phyloP scores from a whole-genome alignment of 2,113 vertebrate genomes.

The Brachypodius melanocephalos region DNA sequence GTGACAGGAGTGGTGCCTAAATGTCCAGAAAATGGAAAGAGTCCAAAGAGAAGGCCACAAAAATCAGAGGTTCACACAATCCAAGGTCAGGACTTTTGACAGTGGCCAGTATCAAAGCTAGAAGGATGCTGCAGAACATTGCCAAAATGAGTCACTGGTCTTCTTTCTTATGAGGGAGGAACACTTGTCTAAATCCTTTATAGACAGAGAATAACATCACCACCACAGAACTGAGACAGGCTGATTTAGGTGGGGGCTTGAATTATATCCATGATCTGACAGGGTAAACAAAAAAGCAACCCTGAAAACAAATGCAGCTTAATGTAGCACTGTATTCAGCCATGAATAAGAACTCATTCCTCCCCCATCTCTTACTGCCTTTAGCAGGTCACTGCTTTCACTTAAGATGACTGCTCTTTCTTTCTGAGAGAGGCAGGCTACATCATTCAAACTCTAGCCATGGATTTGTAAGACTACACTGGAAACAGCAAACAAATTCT shows the following conservation, averaged over 20 bases:
- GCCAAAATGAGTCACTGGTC: not conserved
- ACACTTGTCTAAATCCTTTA: not conserved
- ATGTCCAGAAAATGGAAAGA: not conserved
- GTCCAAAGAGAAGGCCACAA: not conserved
- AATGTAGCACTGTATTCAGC: not conserved
- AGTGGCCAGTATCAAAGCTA: not conserved
- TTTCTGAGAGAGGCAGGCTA: not conserved
- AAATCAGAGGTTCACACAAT: not conserved
- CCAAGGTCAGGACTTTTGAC: not conserved
- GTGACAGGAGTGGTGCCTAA: not conserved
- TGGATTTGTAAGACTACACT: not conserved
- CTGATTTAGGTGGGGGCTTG: not conserved
- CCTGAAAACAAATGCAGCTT: not conserved
- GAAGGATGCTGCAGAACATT: not conserved
- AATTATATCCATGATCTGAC: not conserved
- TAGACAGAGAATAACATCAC: fast-evolving
- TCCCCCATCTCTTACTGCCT: not conserved
- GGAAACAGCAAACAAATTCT: not conserved
- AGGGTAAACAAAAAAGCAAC: not conserved
- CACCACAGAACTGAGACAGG: not conserved
- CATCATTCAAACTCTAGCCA: not conserved
- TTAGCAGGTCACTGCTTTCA: not conserved
- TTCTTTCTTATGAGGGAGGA: not conserved
- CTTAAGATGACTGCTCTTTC: not conserved
- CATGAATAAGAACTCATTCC: not conserved